Conservation (phyloP, 1,140 invertebrate species). For the Paralvinella palmiformis region DNA sequence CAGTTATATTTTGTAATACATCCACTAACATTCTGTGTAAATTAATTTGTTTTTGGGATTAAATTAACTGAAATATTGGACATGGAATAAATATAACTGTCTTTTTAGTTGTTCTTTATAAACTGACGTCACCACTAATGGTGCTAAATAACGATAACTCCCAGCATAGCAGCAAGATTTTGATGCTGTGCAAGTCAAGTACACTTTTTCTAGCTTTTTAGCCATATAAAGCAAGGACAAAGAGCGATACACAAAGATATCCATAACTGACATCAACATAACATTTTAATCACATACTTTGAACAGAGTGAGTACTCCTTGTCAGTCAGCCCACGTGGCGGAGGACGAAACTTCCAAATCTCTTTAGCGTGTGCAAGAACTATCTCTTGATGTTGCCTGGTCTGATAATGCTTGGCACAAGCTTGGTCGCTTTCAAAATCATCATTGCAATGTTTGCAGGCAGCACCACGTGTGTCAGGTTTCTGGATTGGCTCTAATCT, state of each 20-base stretch:
- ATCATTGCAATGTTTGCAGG: slow-evolving; percentile 61
- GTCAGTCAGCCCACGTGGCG: slow-evolving; percentile 58
- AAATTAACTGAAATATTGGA: too few species aligned
- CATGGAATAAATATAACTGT: too few species aligned
- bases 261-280: neutral
- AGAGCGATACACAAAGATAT: neutral
- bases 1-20: too few species aligned
- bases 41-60: too few species aligned
- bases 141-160: neutral
- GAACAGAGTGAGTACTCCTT: slow-evolving; percentile 56
- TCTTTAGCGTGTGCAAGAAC: slow-evolving; percentile 66
- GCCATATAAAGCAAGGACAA: neutral
- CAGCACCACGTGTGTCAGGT: slow-evolving; percentile 1
- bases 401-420: slow-evolving; percentile 60
- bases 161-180: neutral
- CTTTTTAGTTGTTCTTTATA: neutral
- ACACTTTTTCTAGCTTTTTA: neutral
- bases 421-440: slow-evolving; percentile 57
- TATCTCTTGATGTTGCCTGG: slow-evolving; percentile 61
- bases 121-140: neutral
- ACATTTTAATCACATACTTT: slow-evolving; percentile 25
- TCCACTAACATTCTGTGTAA: too few species aligned
- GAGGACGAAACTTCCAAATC: slow-evolving; percentile 65
- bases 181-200: neutral
- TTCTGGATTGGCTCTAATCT: neutral